These are phyloP conservation scores for Steinernema hermaphroditum DNA, from an alignment of 2,888 invertebrate genomes.

Conservation along the genomic window DNA sequence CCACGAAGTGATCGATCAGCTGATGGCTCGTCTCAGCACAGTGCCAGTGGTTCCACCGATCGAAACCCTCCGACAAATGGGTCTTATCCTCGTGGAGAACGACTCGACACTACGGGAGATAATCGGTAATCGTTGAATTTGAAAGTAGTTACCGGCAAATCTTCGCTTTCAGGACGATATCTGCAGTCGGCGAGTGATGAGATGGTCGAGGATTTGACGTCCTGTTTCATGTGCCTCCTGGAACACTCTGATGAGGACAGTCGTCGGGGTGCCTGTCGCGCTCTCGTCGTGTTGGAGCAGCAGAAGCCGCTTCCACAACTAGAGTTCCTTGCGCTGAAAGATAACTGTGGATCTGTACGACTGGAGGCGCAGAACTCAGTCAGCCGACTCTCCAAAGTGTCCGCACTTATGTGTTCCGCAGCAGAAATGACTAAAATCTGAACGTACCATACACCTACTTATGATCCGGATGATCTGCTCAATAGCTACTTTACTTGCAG, in stretches of 20 bases:
- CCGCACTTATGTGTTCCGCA: constrained; percentile 1
- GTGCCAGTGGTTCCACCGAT: constrained; percentile 65
- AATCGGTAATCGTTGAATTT: neutral
- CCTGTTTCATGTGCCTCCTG: constrained; percentile 59
- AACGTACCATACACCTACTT: neutral
- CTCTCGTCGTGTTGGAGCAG: constrained; percentile 49
- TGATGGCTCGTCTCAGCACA: constrained; percentile 55
- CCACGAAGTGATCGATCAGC: constrained; percentile 47
- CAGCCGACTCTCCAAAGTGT: constrained; percentile 32
- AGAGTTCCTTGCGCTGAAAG: constrained; percentile 39
- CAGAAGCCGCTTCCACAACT: constrained; percentile 27
- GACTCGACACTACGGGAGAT: constrained; percentile 2
- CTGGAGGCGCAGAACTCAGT: constrained; percentile 32
- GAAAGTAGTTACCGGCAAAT: neutral
- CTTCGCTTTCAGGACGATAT: constrained; percentile 53
- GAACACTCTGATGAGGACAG: constrained; percentile 53
- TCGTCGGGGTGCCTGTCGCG: constrained; percentile 60
- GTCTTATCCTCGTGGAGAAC: constrained; percentile 48
- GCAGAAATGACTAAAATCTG: constrained; percentile 37
- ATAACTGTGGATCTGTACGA: constrained; percentile 33
- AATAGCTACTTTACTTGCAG: neutral
- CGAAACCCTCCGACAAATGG: constrained; percentile 61
- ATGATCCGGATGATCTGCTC: neutral
- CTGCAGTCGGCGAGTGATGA: constrained; percentile 48
- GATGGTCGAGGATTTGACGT: constrained; percentile 56